phyloP scores from a whole-genome alignment of 2,113 vertebrate genomes.

The Lampris megalopsis region DNA sequence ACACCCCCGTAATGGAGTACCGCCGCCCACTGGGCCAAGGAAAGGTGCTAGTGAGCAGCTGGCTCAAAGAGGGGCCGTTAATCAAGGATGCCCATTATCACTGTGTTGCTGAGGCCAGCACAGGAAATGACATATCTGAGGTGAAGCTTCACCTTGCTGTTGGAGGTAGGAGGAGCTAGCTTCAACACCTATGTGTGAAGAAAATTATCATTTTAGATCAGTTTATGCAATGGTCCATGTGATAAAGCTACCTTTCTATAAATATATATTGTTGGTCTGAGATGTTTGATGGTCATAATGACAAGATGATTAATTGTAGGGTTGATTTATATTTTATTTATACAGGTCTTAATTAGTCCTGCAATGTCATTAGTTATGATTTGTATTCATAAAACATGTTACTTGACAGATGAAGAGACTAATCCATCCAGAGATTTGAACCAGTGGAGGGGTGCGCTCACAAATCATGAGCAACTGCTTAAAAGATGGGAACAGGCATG shows the following conservation, averaged over 20 bases:
- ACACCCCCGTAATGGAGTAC: slow-evolving; percentile 78
- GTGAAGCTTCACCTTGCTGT: slow-evolving; percentile 80
- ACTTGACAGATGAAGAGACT: slow-evolving; percentile 80
- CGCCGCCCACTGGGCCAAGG: slow-evolving; percentile 76
- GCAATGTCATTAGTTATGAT: not conserved
- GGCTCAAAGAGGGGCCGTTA: slow-evolving; percentile 85
- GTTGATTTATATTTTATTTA: not conserved
- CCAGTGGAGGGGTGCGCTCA: slow-evolving; percentile 86
- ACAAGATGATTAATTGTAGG: slow-evolving; percentile 1
- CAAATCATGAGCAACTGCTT: slow-evolving; percentile 87
- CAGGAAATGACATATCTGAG: slow-evolving; percentile 79
- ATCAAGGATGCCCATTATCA: slow-evolving; percentile 84
- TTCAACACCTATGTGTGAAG: slow-evolving; percentile 6
- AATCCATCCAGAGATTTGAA: slow-evolving; percentile 83
- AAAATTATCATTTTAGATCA: too few relatives aligned
- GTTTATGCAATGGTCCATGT: not conserved
- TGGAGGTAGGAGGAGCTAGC: slow-evolving; percentile 72
- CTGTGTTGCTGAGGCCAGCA: slow-evolving; percentile 84
- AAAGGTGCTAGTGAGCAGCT: slow-evolving; percentile 87
- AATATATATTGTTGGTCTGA: not conserved
- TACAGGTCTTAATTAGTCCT: not conserved
- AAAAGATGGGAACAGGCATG: slow-evolving; percentile 88
- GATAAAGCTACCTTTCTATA: not conserved
- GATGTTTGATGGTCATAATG: not conserved
- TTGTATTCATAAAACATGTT: slow-evolving; percentile 42